Base-by-base conservation (phyloP, 2,888 invertebrate species). In the Cerceris ruficornis region DNA sequence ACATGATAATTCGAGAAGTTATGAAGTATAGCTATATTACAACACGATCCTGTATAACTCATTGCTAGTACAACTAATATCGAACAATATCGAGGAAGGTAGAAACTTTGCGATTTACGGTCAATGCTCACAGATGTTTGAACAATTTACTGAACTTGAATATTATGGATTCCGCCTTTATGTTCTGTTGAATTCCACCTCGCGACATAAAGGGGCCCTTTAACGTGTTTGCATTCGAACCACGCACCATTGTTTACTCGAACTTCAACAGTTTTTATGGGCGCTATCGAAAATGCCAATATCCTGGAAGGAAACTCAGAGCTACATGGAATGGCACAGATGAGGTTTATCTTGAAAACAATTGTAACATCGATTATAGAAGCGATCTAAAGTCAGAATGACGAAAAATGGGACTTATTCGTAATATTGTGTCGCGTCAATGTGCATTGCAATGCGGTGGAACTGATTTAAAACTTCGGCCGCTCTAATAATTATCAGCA, bases 141-240 rank as follows among this genome's bases (percentile, higher is more conserved):
- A 52, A 43, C n/a, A 9, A 28, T 28, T 43, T 17, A 57, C 52
- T 57, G 28, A 57, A 94, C 95, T 93, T 95, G 93, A 80, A 97
- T 93, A 74, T 93, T 90, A 93, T 98, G 96, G 72, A 97, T 84
- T 46, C 97, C 97, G 79, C 85, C 90, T 42, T 84, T 87, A 91
- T 96, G 97, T 50, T 93, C 88, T 28, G 93, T 87, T n/a, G 97
- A 95, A 87, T 95, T 92, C 98, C 98, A 98, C 76, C 93, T 91
- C 17, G 94, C 93, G 6, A 95, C 95, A 93, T 95, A 98, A 46
- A 98, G 93, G 8, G 97, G 96, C 43, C 95, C 95, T 84, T 95
- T 92, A 7, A 94, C 92, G 77, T 94, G 91, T 75, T 91, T 92
- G 88, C 96, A 96, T 64, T 93, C 90, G 77, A 93, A 91, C 96